Evolutionary conservation across 2,113 vertebrate genomes (phyloP), one percentile per base, ranked within the genome.

Genomic region (Sciurus niger): DNA sequence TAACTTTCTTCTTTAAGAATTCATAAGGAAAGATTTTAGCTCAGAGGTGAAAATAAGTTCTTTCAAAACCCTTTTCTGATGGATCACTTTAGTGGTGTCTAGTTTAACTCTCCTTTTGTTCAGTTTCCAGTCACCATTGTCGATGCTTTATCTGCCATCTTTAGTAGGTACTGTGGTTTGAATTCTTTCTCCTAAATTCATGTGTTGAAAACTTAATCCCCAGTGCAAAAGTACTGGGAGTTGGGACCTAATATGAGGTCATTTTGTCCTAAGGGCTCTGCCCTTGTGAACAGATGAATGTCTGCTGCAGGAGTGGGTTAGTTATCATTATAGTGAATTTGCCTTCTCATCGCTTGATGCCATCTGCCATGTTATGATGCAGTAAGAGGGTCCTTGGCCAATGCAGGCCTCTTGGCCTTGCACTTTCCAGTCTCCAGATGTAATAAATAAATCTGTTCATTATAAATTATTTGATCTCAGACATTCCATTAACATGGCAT

Each of bases 1-100:
- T 58, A 68, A 58, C 17, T 76, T 93, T 85, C 55, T 87, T 88
- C 51, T 77, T 83, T 2, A 88, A 87, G 83, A 53, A 63, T 76
- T 92, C 82, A 2, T 60, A 89, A 79, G 43, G 43, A 84, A 93
- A 89, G 43, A 79, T 60, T 60, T 63, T 53, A 86, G 13, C 10
- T 55, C 58, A 78, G 22, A 40, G 2, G 1, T 63, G 60, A 8
- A 30, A 60, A 79, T 55, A n/a, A 77, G 14, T 68, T 92, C 80
- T 73, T 77, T 65, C 24, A 72, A 86, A 86, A 18, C 11, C 32
- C 14, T 83, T 83, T 89, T 67, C 20, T 73, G 8, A 58, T 55
- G 46, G 34, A 70, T 76, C 22, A 8, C 11, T 30, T n/a, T n/a
- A 58, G 32, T 95, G 43, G 1, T 58, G 14, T 96, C 30, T 3